Base-by-base conservation (phyloP, 2,113 vertebrate genomes). In the Scomber japonicus region DNA sequence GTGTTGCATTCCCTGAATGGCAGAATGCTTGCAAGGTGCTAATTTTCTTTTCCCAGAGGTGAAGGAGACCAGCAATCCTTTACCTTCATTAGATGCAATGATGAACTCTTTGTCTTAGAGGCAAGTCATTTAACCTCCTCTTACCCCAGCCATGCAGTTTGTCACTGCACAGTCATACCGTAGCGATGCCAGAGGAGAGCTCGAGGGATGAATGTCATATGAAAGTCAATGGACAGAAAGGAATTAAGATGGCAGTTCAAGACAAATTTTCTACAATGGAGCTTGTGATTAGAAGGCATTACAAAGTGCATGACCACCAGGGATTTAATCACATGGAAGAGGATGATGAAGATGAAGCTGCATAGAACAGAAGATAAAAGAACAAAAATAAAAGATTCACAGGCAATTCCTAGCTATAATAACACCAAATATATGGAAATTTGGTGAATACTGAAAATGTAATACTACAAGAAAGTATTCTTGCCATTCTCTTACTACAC, bases 81-180 rank as follows among this genome's bases (percentile, higher is more conserved):
- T 92, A 91, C 90, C 89, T 92, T 94, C 88, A 94, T 95, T 93
- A 91, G 86, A 89, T 90, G 88, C 85, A 84, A 89, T 92, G 92
- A 93, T 91, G 89, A 90, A 93, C 85, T 91, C 87, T 85, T 91
- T 92, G 87, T 94, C 91, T 92, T 44, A 68, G 90, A 92, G 93
- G 92, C 89, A 88, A 94, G 90, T 93, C 86, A 91, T 93, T 94
- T 94, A 93, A 93, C 91, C 93, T 92, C 86, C 76, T 86, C 80
- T 85, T 84, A 85, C 80, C 72, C 81, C 72, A 44, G 79, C 69
- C 65, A 44, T 17, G 50, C 79, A 82, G 65, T 92, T 93, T 93
- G 91, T 93, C 90, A 90, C 76, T 30, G 61, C 66, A 78, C 77
- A 81, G 81, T 81, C 85, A 86, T 76, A 68, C 53, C 61, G 75